Evolutionary conservation across 37 sponge, comb jelly and placozoan species (phyloP).

Genomic region (Ephydatia muelleri): DNA sequence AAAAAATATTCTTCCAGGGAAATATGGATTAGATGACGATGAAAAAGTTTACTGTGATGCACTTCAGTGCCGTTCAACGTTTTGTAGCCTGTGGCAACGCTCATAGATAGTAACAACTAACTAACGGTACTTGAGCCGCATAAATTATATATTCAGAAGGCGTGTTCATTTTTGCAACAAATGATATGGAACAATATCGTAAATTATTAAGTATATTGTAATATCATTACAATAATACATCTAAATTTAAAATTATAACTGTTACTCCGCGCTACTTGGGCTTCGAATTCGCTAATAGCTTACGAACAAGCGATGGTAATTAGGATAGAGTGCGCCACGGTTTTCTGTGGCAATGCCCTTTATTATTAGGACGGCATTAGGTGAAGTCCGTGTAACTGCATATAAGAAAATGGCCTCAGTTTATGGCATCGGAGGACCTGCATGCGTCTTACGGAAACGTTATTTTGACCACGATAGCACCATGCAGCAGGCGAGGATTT

Average conservation of each 20-base stretch:
- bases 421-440: background rate
- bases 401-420: background rate
- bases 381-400: slow-evolving; percentile 1
- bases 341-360: background rate
- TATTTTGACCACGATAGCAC: slow-evolving; percentile 1
- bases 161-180: background rate
- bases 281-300: slow-evolving; percentile 1
- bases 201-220: background rate
- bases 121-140: background rate
- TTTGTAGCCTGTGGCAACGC: background rate
- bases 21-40: background rate
- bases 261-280: slow-evolving; percentile 1
- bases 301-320: slow-evolving; percentile 1
- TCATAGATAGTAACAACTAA: slow-evolving; percentile 1
- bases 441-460: background rate
- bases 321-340: slow-evolving; percentile 1
- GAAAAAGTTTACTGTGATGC: background rate
- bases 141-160: background rate
- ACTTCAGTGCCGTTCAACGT: background rate
- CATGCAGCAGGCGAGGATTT: slow-evolving; percentile 1
- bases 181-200: background rate
- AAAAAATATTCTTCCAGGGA: background rate
- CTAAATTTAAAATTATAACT: slow-evolving; percentile 1
- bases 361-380: slow-evolving; percentile 1
- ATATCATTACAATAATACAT: background rate